phyloP scores from a whole-genome alignment of 1,140 invertebrate species.

The Dinoponera quadriceps region DNA sequence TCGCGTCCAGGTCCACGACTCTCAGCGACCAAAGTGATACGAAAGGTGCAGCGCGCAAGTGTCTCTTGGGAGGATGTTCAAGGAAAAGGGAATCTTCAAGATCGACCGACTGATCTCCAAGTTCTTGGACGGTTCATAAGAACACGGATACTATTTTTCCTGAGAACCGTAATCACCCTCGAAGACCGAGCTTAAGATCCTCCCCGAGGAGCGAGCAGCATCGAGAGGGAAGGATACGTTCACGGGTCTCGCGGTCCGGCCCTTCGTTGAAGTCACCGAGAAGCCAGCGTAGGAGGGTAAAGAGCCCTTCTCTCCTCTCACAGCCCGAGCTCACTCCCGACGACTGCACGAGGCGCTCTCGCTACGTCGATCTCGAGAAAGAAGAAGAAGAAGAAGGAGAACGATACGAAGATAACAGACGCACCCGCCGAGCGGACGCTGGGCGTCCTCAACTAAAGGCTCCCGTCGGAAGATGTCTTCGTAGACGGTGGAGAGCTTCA shows the following conservation, averaged over 20 bases:
- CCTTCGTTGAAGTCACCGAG: constrained; percentile 48
- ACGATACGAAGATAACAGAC: not conserved
- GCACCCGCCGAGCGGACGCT: constrained; percentile 14
- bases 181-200: too few species aligned
- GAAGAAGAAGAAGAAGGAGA: not conserved
- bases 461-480: constrained; percentile 54
- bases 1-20: not conserved
- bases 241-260: not conserved
- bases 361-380: not conserved
- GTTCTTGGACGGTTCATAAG: constrained; percentile 10
- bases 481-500: constrained; percentile 42
- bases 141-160: not conserved
- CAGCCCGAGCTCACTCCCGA: not conserved
- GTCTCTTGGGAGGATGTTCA: constrained; percentile 22
- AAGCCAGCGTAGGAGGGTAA: not conserved
- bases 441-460: constrained; percentile 33
- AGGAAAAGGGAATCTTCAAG: not conserved
- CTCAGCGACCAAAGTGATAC: constrained; percentile 40
- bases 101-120: not conserved
- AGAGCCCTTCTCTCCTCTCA: not conserved
- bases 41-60: not conserved
- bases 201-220: not conserved
- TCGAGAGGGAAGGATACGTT: not conserved
- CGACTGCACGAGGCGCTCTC: not conserved
- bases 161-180: too few species aligned